Percentiles rank a stretch among this genome's conserved stretches.
These are phyloP conservation scores for Dendrolimus kikuchii DNA, from an alignment of 1,140 invertebrate species.

Conservation along the genomic window DNA sequence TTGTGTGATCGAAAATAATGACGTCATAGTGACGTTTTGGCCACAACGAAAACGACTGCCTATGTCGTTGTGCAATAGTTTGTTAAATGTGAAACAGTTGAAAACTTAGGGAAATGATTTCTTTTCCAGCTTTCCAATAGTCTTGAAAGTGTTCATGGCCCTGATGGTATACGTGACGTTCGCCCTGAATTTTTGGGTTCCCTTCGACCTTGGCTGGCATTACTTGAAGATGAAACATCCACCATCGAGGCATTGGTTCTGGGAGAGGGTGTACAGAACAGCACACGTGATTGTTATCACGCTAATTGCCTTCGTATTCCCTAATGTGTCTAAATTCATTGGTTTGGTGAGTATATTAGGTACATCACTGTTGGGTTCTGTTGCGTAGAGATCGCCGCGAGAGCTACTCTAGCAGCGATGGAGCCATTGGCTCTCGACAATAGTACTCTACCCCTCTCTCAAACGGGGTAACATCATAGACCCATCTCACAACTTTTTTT, in stretches of 20 bases:
- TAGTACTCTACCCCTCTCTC: too few relatives aligned
- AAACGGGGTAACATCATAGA: too few relatives aligned
- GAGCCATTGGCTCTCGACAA: too few relatives aligned
- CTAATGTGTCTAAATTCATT: slow-evolving; percentile 40
- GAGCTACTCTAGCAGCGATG: too few relatives aligned
- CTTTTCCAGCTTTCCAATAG: slow-evolving; percentile 33
- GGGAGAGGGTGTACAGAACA: slow-evolving; percentile 41
- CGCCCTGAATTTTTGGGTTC: slow-evolving; percentile 46
- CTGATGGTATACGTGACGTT: slow-evolving; percentile 47
- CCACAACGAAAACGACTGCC: too few relatives aligned
- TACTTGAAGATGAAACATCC: slow-evolving; percentile 30
- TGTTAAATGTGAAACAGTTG: not conserved
- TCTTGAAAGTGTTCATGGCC: slow-evolving; percentile 36
- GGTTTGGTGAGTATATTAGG: slow-evolving; percentile 41
- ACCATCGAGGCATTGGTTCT: slow-evolving; percentile 21
- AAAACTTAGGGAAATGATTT: too few relatives aligned
- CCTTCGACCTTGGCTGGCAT: slow-evolving; percentile 39
- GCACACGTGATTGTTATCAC: slow-evolving; percentile 27
- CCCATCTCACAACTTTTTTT: too few relatives aligned
- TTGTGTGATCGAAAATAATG: too few relatives aligned
- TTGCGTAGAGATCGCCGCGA: too few relatives aligned
- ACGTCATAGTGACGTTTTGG: too few relatives aligned
- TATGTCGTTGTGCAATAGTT: too few relatives aligned
- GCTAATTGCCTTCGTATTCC: slow-evolving; percentile 33
- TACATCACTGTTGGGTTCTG: too few relatives aligned